Conservation (phyloP, 2,113 vertebrate species). For the Carollia perspicillata region DNA sequence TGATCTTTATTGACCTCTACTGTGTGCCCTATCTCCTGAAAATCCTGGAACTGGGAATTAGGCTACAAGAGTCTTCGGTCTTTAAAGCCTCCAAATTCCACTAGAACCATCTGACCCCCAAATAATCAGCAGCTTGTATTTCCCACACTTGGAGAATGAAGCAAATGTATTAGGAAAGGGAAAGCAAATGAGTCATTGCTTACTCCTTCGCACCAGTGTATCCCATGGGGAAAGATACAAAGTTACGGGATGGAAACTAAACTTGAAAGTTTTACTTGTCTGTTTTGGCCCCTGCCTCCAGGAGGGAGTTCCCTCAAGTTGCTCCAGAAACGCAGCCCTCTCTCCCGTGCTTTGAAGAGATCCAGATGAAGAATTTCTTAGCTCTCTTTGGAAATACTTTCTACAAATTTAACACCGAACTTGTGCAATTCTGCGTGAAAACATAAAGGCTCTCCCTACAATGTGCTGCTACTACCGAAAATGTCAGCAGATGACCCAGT, state of each 20-base stretch:
- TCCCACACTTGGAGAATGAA: conserved; percentile 18
- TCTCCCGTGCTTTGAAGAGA: neutral
- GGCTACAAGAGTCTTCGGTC: neutral
- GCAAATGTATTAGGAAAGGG: conserved; percentile 9
- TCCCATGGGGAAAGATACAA: neutral
- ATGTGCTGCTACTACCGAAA: conserved; percentile 71
- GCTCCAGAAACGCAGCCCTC: neutral
- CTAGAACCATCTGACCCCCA: neutral
- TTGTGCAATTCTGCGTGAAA: neutral
- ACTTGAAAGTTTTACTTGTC: neutral
- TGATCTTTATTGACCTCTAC: neutral
- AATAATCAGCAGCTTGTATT: conserved; percentile 9
- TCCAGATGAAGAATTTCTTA: conserved; percentile 15
- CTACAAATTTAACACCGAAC: neutral
- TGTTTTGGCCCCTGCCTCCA: neutral
- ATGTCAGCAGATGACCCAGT: conserved; percentile 83
- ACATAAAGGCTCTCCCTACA: conserved; percentile 36
- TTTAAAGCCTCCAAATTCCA: conserved; percentile 41
- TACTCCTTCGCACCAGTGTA: neutral
- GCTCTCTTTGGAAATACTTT: conserved; percentile 12
- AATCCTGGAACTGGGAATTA: neutral
- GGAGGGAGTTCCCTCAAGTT: neutral
- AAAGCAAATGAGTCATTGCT: neutral
- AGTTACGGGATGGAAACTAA: neutral
- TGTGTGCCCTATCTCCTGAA: neutral